Percentiles rank a stretch among this genome's conserved stretches.
Evolutionary conservation across 2,797 vertebrate genomes (phyloP).

Genomic region (Pseudochirops cupreus): DNA sequence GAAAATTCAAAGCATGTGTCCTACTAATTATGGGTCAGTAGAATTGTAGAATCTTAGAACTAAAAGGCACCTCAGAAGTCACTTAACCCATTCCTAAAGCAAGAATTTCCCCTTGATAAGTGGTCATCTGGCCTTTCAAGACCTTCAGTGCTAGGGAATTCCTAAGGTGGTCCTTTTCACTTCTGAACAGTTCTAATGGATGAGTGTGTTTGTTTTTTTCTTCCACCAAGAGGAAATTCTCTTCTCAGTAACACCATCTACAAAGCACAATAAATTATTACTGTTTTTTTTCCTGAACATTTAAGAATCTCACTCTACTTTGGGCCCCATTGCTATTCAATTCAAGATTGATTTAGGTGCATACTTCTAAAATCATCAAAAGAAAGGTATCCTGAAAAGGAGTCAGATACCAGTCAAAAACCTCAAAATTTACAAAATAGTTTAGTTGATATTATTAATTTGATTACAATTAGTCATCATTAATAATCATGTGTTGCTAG

Average conservation of each 20-base stretch:
- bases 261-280: neutral
- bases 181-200: neutral
- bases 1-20: neutral
- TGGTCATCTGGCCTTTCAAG: neutral
- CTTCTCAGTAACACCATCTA: neutral
- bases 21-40: slow-evolving; percentile 31
- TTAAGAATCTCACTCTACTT: neutral
- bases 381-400: neutral
- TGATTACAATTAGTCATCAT: neutral
- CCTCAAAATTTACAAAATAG: neutral
- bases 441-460: neutral
- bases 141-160: neutral
- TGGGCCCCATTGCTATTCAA: neutral
- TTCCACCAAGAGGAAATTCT: neutral
- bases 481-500: neutral
- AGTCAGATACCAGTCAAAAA: neutral
- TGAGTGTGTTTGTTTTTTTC: neutral
- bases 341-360: neutral
- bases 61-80: neutral
- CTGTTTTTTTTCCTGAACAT: neutral
- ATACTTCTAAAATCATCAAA: neutral
- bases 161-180: neutral
- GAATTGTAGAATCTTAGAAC: neutral
- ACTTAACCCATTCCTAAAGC: neutral
- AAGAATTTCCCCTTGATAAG: neutral